Conservation (phyloP, 1,140 invertebrate genomes). For the Sinella curviseta region DNA sequence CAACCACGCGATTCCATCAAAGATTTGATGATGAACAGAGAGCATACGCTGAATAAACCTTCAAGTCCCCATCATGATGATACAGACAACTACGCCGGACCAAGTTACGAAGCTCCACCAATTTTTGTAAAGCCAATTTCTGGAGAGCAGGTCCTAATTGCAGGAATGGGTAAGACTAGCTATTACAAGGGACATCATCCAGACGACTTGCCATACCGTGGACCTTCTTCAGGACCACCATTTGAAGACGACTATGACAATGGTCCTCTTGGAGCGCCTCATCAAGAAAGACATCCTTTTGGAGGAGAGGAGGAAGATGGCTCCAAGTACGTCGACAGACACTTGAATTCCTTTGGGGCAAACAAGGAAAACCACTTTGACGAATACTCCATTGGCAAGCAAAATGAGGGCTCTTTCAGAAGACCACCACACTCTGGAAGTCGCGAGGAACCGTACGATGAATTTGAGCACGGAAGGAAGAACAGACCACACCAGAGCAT, state of each 20-base stretch:
- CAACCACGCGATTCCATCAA: neutral
- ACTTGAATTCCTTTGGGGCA: neutral
- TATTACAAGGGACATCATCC: neutral
- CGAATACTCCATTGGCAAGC: neutral
- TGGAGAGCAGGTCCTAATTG: neutral
- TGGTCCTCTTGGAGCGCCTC: neutral
- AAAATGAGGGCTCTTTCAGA: neutral
- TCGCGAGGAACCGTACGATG: neutral
- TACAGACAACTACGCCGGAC: neutral
- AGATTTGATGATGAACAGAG: slow-evolving; percentile 3
- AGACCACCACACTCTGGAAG: neutral
- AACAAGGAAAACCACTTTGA: neutral
- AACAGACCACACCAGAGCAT: neutral
- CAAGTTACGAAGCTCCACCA: neutral
- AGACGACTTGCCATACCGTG: neutral
- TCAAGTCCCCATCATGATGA: neutral
- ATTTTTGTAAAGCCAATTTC: neutral
- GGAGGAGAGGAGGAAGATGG: neutral
- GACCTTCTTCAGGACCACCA: neutral
- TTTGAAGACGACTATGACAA: slow-evolving; percentile 15
- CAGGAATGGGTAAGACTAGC: neutral
- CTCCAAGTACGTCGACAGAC: neutral
- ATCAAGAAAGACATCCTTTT: neutral
- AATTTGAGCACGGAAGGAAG: neutral
- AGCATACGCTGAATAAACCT: neutral